Percentiles rank a stretch among this genome's conserved stretches.
Evolutionary conservation across 2,113 vertebrate species (phyloP).

Genomic region (Takifugu flavidus): DNA sequence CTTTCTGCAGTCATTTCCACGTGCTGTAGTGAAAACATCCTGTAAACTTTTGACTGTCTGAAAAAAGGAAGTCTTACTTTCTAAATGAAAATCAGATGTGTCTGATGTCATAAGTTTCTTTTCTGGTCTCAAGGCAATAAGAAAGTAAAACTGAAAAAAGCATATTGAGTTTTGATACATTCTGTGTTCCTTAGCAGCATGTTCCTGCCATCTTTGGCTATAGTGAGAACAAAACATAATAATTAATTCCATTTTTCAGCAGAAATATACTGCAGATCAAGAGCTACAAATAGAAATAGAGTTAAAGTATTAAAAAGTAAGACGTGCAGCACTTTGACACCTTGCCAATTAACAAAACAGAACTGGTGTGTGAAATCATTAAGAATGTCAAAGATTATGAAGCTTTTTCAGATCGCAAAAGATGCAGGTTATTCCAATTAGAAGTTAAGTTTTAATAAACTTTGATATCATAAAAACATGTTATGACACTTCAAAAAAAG

Average conservation of each 20-base stretch:
- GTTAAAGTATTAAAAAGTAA: not conserved
- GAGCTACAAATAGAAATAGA: slow-evolving; percentile 8
- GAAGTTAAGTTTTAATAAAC: not conserved
- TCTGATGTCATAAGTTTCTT: slow-evolving; percentile 17
- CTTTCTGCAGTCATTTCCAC: not conserved
- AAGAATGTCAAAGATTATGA: slow-evolving; percentile 24
- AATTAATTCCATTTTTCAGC: slow-evolving; percentile 12
- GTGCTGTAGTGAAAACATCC: not conserved
- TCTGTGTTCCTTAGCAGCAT: not conserved
- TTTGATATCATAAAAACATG: not conserved
- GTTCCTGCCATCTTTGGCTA: slow-evolving; percentile 13
- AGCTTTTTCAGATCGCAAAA: slow-evolving; percentile 16
- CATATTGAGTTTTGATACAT: slow-evolving; percentile 11
- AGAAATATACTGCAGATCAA: slow-evolving; percentile 10
- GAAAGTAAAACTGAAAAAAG: slow-evolving; percentile 12
- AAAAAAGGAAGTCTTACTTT: slow-evolving; percentile 6
- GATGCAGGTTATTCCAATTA: not conserved
- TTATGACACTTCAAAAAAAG: not conserved
- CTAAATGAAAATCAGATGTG: slow-evolving; percentile 14
- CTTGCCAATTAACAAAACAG: slow-evolving; percentile 26
- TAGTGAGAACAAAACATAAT: slow-evolving; percentile 23
- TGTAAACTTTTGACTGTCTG: not conserved
- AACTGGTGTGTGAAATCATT: slow-evolving; percentile 21
- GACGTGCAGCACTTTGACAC: not conserved
- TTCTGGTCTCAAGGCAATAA: slow-evolving; percentile 11